Base-by-base conservation (phyloP, 2,797 vertebrate species). In the Pteronotus mesoamericanus region DNA sequence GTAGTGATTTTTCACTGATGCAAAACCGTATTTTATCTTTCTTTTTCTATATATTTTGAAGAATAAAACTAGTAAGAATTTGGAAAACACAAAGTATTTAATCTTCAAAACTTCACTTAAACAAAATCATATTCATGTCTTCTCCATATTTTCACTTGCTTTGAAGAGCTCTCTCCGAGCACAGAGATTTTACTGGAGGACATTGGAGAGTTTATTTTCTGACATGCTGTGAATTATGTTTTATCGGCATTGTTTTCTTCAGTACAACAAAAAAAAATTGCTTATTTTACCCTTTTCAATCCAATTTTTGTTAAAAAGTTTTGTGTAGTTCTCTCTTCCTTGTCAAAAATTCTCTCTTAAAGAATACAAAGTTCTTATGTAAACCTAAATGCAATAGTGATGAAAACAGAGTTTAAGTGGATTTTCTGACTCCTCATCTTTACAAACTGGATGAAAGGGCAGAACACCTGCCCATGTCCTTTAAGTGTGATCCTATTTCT, bases 221-320 rank as follows among this genome's bases (percentile, higher is more conserved):
- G 80, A 39, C 18, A 82, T 48, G 57, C 29, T 82, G 0, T 82
- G 94, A 91, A 74, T 75, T 89, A 46, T 85, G 8, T 75, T 16
- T 69, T 91, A 48, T 90, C 74, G 86, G 77, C 24, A 29, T 66
- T 87, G 22, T 42, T 85, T 90, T 97, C 71, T 39, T 75, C 57
- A 37, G 69, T 69, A 2, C 19, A 79, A 93, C 46, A 68, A 85
- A 93, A 78, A 11, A 80, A 95, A 26, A 85, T 32, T 69, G 5
- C 10, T 75, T 29, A 55, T 88, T 83, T 90, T 51, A 44, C 39
- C 12, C 24, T 42, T 69, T 75, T 74, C 86, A 93, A 42, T 75
- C 5, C 11, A 82, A 44, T 82, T 51, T 32, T 86, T 90, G 16
- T 91, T 91, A n/a, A 72, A 19, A 86, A 37, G 86, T 74, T 89